Evolutionary conservation across 2,113 vertebrate genomes (phyloP).

Genomic region (Pica pica): DNA sequence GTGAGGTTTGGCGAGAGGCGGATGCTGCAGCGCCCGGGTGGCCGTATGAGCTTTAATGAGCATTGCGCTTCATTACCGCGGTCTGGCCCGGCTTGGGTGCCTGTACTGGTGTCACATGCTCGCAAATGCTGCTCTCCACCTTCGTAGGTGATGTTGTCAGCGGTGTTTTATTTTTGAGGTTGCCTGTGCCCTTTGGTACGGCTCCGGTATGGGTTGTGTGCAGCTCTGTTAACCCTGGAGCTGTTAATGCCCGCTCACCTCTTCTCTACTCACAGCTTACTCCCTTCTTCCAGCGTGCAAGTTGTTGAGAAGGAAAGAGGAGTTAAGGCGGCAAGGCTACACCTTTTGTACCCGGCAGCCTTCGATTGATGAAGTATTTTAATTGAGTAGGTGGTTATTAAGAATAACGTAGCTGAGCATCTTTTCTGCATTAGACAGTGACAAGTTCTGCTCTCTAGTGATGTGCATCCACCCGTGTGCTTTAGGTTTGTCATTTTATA

Average conservation of each 20-base stretch:
- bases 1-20: background rate
- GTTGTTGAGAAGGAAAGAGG: background rate
- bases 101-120: rapidly evolving
- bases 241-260: background rate
- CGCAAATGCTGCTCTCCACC: rapidly evolving
- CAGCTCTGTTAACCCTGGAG: background rate
- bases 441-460: background rate
- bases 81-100: background rate
- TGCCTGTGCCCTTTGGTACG: background rate
- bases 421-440: background rate
- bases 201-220: rapidly evolving
- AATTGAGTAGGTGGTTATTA: background rate
- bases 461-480: background rate
- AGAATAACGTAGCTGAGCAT: rapidly evolving
- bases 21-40: background rate
- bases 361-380: background rate
- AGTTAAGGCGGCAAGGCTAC: background rate
- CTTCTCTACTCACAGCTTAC: rapidly evolving
- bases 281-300: background rate
- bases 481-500: background rate
- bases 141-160: rapidly evolving
- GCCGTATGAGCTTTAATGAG: background rate
- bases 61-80: background rate
- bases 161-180: background rate
- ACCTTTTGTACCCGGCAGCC: background rate